Conservation (phyloP, 1,140 invertebrate species). For the Halesus radiatus region DNA sequence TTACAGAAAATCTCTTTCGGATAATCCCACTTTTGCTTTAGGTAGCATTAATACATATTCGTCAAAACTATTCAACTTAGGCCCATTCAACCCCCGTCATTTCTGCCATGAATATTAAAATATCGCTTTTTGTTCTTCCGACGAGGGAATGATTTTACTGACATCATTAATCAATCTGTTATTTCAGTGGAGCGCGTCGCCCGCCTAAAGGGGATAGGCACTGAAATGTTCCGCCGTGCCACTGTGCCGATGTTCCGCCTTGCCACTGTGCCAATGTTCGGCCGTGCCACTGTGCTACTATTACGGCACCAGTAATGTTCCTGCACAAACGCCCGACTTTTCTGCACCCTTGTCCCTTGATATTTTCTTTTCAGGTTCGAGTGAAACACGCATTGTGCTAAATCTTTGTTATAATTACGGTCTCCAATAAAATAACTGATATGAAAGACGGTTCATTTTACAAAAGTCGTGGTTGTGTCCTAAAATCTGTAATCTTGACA, state of each 20-base stretch:
- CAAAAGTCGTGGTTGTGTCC: no score
- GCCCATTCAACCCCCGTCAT: constrained; percentile 37
- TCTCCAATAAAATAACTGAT: no score
- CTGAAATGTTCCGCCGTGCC: no score
- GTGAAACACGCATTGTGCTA: not conserved
- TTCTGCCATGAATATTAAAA: constrained; percentile 40
- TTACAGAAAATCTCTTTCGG: not conserved
- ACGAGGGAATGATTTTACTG: constrained; percentile 47
- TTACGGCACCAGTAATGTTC: not conserved
- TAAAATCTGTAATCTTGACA: no score
- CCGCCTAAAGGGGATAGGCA: not conserved
- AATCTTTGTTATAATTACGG: no score
- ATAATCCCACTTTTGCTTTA: constrained; percentile 1
- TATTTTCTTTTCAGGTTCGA: constrained; percentile 19
- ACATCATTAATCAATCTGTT: constrained; percentile 52
- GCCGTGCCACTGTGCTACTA: no score
- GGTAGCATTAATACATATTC: constrained; percentile 11
- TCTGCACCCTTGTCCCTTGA: not conserved
- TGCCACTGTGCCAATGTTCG: no score
- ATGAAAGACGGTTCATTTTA: no score
- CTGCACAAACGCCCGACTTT: not conserved
- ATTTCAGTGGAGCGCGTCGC: constrained; percentile 31
- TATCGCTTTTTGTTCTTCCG: constrained; percentile 38
- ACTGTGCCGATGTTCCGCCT: no score
- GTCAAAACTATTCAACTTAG: constrained; percentile 25